Percentiles rank a stretch among this genome's conserved stretches.
phyloP scores from a whole-genome alignment of 2,113 vertebrate genomes.

The Anoplopoma fimbria region DNA sequence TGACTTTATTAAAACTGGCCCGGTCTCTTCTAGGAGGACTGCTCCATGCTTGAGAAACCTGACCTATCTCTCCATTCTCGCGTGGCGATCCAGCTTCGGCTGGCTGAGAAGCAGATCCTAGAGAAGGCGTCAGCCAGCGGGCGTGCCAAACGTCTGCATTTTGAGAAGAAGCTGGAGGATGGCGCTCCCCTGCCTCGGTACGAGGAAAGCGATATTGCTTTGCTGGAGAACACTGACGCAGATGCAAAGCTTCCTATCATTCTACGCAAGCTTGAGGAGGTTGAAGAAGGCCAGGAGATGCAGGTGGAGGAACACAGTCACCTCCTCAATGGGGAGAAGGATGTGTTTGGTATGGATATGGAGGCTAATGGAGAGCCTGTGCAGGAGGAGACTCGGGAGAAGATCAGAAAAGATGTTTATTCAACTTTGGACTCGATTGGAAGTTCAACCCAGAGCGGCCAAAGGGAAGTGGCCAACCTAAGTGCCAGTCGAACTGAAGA shows the following conservation, averaged over 20 bases:
- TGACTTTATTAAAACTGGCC: background rate
- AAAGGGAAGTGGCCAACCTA: slow-evolving; percentile 61
- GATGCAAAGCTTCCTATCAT: slow-evolving; percentile 91
- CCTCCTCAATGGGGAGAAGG: slow-evolving; percentile 86
- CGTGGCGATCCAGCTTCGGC: slow-evolving; percentile 90
- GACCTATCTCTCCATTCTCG: slow-evolving; percentile 87
- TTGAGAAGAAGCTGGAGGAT: slow-evolving; percentile 86
- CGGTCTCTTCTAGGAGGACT: slow-evolving; percentile 86
- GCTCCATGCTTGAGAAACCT: slow-evolving; percentile 85
- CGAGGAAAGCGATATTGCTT: slow-evolving; percentile 89
- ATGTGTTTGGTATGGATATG: slow-evolving; percentile 79
- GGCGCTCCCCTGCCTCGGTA: slow-evolving; percentile 86
- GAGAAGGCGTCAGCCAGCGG: slow-evolving; percentile 89
- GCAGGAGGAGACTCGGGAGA: slow-evolving; percentile 33
- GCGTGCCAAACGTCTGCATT: slow-evolving; percentile 84
- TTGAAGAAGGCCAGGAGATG: slow-evolving; percentile 79
- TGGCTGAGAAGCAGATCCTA: slow-evolving; percentile 97
- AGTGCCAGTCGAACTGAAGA: slow-evolving; percentile 83
- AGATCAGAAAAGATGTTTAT: slow-evolving; percentile 31
- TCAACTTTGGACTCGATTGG: slow-evolving; percentile 41
- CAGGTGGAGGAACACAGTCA: slow-evolving; percentile 69
- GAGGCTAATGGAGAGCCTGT: slow-evolving; percentile 25
- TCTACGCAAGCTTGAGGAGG: slow-evolving; percentile 88
- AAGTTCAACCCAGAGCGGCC: slow-evolving; percentile 33
- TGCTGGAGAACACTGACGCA: slow-evolving; percentile 87